These are phyloP conservation scores for Microchrysa polita DNA, from an alignment of 2,888 invertebrate species.

Conservation along the genomic window DNA sequence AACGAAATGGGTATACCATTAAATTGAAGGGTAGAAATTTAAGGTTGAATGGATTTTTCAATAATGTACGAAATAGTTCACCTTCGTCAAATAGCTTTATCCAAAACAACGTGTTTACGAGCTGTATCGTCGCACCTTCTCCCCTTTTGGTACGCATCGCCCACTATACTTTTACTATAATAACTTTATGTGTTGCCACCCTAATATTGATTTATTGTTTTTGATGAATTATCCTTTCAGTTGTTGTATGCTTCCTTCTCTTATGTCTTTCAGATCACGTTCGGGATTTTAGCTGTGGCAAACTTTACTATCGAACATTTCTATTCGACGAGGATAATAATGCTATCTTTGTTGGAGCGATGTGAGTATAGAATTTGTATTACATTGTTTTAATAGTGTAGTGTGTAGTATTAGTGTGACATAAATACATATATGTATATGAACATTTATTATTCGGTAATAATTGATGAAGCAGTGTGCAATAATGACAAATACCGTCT, in stretches of 20 bases:
- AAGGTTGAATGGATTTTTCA: conserved; percentile 7
- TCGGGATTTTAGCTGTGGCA: conserved; percentile 90
- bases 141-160: background rate
- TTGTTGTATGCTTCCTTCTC: background rate
- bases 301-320: conserved; percentile 90
- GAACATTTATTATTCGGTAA: too few relatives aligned
- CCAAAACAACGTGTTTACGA: background rate
- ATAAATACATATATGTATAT: too few relatives aligned
- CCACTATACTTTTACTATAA: conserved; percentile 25
- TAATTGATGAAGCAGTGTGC: too few relatives aligned
- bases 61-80: conserved; percentile 2
- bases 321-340: conserved; percentile 88
- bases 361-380: conserved; percentile 75
- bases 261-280: conserved; percentile 86
- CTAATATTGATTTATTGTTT: conserved; percentile 43
- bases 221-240: conserved; percentile 34
- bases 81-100: background rate
- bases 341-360: conserved; percentile 90
- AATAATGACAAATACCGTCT: too few relatives aligned
- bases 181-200: conserved; percentile 33
- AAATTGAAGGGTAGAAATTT: too few relatives aligned
- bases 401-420: conserved; percentile 9
- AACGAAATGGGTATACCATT: too few relatives aligned
- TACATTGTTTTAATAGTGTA: too few relatives aligned
- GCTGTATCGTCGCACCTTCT: background rate